Conservation (phyloP, 2,113 vertebrate species). For the Dasypus novemcinctus region DNA sequence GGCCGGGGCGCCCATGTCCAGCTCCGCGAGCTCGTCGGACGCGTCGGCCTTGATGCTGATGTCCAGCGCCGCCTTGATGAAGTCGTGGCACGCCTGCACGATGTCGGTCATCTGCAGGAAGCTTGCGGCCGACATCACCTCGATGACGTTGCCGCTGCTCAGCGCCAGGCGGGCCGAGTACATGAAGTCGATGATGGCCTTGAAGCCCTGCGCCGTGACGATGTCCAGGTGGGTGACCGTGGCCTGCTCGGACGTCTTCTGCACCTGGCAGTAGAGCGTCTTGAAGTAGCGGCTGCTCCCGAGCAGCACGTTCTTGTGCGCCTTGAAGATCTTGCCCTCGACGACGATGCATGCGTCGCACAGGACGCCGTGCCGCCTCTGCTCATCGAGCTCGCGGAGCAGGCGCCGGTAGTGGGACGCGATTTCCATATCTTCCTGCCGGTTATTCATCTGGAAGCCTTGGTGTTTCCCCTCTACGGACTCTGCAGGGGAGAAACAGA, state of each 20-base stretch:
- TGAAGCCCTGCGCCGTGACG: constrained; percentile 97
- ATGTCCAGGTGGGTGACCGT: constrained; percentile 98
- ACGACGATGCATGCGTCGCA: constrained; percentile 97
- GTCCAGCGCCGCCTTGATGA: constrained; percentile 98
- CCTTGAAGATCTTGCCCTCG: constrained; percentile 98
- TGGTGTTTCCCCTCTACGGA: constrained; percentile 85
- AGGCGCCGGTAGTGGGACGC: constrained; percentile 97
- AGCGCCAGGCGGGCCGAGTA: constrained; percentile 97
- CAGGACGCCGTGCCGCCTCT: constrained; percentile 96
- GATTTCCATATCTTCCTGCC: constrained; percentile 99
- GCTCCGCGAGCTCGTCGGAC: constrained; percentile 92
- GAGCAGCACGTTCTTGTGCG: constrained; percentile 97
- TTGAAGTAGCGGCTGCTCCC: constrained; percentile 99
- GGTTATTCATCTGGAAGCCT: constrained; percentile 94
- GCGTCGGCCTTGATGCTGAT: constrained; percentile 97
- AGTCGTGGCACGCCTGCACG: constrained; percentile 96
- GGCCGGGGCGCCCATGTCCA: constrained; percentile 89
- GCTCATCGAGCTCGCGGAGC: constrained; percentile 96
- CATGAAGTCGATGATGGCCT: constrained; percentile 99
- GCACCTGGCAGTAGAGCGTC: constrained; percentile 98
- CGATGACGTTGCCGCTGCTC: constrained; percentile 98
- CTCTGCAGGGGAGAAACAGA: constrained; percentile 79
- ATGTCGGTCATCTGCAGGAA: constrained; percentile 99
- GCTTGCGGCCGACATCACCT: constrained; percentile 99
- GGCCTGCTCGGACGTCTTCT: constrained; percentile 94